These are phyloP conservation scores for Uloborus plumipes DNA, from an alignment of 2,888 invertebrate species.

Conservation along the genomic window DNA sequence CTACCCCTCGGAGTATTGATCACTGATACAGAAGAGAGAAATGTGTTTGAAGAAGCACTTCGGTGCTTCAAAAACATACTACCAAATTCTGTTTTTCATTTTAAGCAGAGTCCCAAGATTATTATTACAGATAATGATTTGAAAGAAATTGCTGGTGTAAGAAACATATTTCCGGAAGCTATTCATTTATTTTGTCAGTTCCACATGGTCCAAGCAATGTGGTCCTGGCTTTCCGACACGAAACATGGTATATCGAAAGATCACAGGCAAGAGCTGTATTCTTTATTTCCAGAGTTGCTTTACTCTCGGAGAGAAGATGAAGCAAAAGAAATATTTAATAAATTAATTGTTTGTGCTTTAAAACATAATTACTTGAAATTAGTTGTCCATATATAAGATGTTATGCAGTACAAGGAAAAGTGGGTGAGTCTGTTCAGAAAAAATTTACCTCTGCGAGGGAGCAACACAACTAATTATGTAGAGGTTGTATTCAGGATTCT, in stretches of 20 bases:
- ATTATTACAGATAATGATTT: slow-evolving; percentile 19
- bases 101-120: neutral
- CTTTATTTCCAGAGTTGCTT: neutral
- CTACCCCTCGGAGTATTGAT: no score
- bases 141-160: slow-evolving; percentile 3
- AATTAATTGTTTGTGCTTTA: neutral
- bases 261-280: neutral
- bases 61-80: neutral
- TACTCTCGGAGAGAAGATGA: no score
- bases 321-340: no score
- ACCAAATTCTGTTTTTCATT: neutral
- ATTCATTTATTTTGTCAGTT: slow-evolving; percentile 7
- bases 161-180: slow-evolving; percentile 1
- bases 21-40: neutral
- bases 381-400: neutral
- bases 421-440: slow-evolving; percentile 1
- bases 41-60: neutral
- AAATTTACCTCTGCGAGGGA: neutral
- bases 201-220: slow-evolving; percentile 6
- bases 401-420: no score
- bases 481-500: neutral
- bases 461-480: neutral
- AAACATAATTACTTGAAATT: neutral
- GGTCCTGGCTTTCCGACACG: neutral
- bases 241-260: neutral